These are phyloP conservation scores for Hydroisotoma schaefferi DNA, from an alignment of 2,888 invertebrate genomes.

Conservation along the genomic window DNA sequence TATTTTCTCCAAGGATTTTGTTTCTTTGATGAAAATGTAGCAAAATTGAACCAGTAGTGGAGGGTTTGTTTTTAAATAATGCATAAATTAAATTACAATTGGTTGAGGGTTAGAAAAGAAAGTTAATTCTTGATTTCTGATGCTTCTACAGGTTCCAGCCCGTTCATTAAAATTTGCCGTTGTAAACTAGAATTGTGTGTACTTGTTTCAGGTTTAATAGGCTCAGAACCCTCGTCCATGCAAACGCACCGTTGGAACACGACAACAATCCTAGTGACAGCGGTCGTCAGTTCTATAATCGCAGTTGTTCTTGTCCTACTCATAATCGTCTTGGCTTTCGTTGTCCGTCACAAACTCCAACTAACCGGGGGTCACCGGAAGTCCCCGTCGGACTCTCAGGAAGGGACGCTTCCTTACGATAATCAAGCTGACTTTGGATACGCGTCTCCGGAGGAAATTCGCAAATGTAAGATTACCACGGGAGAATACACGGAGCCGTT, in stretches of 20 bases:
- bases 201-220: too few species aligned
- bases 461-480: slow-evolving; percentile 46
- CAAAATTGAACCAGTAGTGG: too few species aligned
- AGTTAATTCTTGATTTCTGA: too few species aligned
- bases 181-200: too few species aligned
- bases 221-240: too few species aligned
- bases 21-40: too few species aligned
- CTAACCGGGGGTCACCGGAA: slow-evolving; percentile 26
- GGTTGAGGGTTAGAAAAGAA: too few species aligned
- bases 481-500: slow-evolving; percentile 48
- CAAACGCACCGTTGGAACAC: slow-evolving; percentile 45
- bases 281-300: slow-evolving; percentile 46
- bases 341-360: slow-evolving; percentile 39
- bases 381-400: slow-evolving; percentile 38
- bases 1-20: too few species aligned
- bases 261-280: slow-evolving; percentile 45
- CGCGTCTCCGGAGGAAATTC: slow-evolving; percentile 44
- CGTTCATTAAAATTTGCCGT: too few species aligned
- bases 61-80: too few species aligned
- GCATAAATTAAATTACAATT: too few species aligned
- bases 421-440: slow-evolving; percentile 46
- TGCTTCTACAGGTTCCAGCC: too few species aligned
- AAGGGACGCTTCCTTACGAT: slow-evolving; percentile 45
- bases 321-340: slow-evolving; percentile 39
- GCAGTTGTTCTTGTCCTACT: slow-evolving; percentile 46